Evolutionary conservation across 1,140 invertebrate species (phyloP), one percentile per base, ranked within the genome.

Genomic region (Euura lappo): DNA sequence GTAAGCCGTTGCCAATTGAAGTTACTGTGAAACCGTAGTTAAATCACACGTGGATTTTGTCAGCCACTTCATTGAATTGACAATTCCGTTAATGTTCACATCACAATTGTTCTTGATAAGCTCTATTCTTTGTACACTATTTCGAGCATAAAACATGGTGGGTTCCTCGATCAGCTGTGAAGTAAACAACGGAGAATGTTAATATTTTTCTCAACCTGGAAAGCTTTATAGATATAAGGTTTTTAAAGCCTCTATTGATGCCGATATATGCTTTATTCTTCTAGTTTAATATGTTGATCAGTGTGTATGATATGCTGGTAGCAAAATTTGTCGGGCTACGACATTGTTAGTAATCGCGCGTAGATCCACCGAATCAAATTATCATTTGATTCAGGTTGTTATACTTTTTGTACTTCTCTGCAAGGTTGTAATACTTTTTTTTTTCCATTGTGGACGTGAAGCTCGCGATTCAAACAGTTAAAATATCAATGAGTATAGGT

Each of bases 361-460:
- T 60, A 60, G 51, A 60, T 60, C 51, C 51, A n/a, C 51, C 51
- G 51, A 60, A 60, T 60, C 51, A 60, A 60, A 60, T 60, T 11
- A n/a, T 60, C 51, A 60, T 8, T 11, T n/a, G 51, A 60, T 60
- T 60, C 51, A 2, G 6, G 13, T 60, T 60, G 51, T 60, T n/a
- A 8, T 11, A 60, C 51, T 60, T 60, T 60, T 60, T 60, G 51
- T 60, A 6, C 51, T 60, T 60, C 10, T 60, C 51, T 60, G 51
- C 51, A 60, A 60, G 51, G 51, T n/a, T 60, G 51, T 60, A 60
- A 11, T 3, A 60, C 10, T 60, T 60, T 60, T 60, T 51, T 51
- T 60, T 60, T 60, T 60, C 51, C 13, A 11, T 60, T n/a, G 51
- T 11, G 51, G 51, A 60, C 51, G 51, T 60, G 51, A 60, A 60